These are phyloP conservation scores for Timema cristinae DNA, from an alignment of 2,888 invertebrate genomes.

Conservation along the genomic window DNA sequence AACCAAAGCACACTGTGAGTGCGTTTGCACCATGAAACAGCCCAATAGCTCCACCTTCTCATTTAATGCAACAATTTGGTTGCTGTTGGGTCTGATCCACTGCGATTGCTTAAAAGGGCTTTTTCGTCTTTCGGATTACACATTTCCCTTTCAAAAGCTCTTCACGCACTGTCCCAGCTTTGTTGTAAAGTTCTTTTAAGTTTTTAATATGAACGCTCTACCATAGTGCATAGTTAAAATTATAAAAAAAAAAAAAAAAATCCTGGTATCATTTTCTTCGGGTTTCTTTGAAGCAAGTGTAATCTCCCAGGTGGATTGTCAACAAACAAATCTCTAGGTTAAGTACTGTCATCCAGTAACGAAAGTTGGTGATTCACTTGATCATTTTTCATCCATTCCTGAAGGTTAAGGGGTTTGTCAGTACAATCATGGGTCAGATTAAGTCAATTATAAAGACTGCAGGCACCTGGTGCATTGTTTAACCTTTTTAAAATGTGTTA, in stretches of 20 bases:
- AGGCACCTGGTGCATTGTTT: slow-evolving; percentile 4
- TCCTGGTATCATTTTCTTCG: background rate
- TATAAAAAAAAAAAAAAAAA: background rate
- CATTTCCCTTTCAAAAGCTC: background rate
- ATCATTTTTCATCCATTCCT: background rate
- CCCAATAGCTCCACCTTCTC: slow-evolving; percentile 8
- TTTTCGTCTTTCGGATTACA: slow-evolving; percentile 8
- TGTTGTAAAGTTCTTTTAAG: background rate
- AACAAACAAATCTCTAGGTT: background rate
- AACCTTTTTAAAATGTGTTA: background rate
- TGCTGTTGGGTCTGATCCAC: background rate
- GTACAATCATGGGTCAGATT: background rate
- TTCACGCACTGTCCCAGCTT: background rate
- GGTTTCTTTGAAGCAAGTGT: slow-evolving; percentile 9
- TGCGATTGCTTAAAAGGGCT: background rate
- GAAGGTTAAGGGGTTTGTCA: background rate
- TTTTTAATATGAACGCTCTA: background rate
- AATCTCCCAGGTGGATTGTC: background rate
- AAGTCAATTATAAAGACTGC: slow-evolving; percentile 4
- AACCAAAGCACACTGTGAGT: slow-evolving; percentile 5
- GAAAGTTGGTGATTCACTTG: slow-evolving; percentile 10
- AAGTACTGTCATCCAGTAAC: background rate
- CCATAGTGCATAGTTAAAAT: slow-evolving; percentile 4
- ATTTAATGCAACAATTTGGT: background rate
- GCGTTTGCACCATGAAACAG: background rate